A percentile compares a stretch with the other conserved stretches of the same genome.
Conservation (phyloP, 2,797 vertebrate genomes). For the Neosilurus mollespiculum region DNA sequence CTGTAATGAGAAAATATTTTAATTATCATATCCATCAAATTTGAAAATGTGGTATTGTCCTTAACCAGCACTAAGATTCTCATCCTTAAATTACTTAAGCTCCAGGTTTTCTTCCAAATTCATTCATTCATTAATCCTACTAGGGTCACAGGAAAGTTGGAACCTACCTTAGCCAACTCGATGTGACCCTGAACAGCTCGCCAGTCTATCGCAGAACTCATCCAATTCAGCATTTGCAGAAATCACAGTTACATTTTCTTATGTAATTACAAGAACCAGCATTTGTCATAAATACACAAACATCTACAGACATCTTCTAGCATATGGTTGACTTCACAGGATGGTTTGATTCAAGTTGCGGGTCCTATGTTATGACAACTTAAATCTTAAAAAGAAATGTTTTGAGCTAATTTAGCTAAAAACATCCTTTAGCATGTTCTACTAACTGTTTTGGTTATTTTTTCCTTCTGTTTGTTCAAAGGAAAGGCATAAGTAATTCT, state of each 20-base stretch:
- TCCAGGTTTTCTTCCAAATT: slow-evolving; percentile 49
- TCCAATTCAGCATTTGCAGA: slow-evolving; percentile 52
- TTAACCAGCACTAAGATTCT: slow-evolving; percentile 51
- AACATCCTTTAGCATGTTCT: slow-evolving; percentile 33
- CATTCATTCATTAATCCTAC: too few relatives aligned
- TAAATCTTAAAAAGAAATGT: slow-evolving; percentile 40
- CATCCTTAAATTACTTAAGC: slow-evolving; percentile 59
- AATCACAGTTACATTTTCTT: slow-evolving; percentile 54
- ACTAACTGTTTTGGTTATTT: slow-evolving; percentile 19
- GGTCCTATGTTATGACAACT: slow-evolving; percentile 48
- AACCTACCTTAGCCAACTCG: too few relatives aligned
- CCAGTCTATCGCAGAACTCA: too few relatives aligned
- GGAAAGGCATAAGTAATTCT: slow-evolving; percentile 80
- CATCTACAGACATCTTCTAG: background rate
- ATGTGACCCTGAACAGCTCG: too few relatives aligned
- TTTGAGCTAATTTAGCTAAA: slow-evolving; percentile 29
- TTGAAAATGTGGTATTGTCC: slow-evolving; percentile 34
- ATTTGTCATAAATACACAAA: slow-evolving; percentile 29
- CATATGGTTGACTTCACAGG: slow-evolving; percentile 44
- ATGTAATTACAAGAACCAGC: slow-evolving; percentile 56
- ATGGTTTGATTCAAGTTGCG: slow-evolving; percentile 46
- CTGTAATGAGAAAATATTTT: background rate
- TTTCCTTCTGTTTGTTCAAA: slow-evolving; percentile 50
- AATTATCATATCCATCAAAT: slow-evolving; percentile 6
- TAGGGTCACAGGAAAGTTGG: too few relatives aligned